These are phyloP conservation scores for Dasypogon diadema DNA, from an alignment of 2,888 invertebrate genomes.

Conservation along the genomic window DNA sequence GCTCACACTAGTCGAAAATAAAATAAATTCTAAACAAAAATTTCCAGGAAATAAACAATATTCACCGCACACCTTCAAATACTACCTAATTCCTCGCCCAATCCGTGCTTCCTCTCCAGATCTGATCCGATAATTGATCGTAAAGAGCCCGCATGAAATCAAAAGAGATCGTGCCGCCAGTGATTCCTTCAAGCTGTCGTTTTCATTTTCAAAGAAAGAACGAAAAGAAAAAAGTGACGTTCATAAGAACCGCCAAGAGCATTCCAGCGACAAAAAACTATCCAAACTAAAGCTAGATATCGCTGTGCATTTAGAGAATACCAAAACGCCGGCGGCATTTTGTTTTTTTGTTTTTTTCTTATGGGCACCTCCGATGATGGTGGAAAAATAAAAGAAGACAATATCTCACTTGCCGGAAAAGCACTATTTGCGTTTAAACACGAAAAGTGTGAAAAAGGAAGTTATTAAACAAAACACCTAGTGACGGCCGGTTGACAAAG, in stretches of 20 bases:
- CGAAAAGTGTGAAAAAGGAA: slow-evolving; percentile 60
- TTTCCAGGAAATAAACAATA: too few relatives aligned
- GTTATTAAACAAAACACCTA: slow-evolving; percentile 53
- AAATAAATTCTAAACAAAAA: too few relatives aligned
- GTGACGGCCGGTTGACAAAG: background rate
- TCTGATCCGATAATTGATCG: slow-evolving; percentile 11
- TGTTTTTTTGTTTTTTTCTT: slow-evolving; percentile 25
- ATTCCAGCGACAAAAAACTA: slow-evolving; percentile 25
- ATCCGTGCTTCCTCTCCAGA: background rate
- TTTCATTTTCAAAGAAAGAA: slow-evolving; percentile 12
- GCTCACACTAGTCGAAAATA: too few relatives aligned
- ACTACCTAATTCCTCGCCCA: too few relatives aligned
- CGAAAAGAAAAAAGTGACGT: background rate
- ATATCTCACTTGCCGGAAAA: slow-evolving; percentile 50
- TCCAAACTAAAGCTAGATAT: slow-evolving; percentile 35
- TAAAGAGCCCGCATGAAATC: slow-evolving; percentile 10
- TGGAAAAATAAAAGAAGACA: slow-evolving; percentile 49
- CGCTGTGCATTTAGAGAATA: slow-evolving; percentile 45
- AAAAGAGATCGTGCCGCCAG: background rate
- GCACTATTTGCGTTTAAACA: slow-evolving; percentile 36
- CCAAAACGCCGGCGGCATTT: slow-evolving; percentile 49
- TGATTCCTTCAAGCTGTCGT: slow-evolving; percentile 28
- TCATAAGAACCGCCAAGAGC: slow-evolving; percentile 14
- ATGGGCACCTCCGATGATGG: background rate
- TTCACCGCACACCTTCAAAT: too few relatives aligned